phyloP scores from a whole-genome alignment of 2,797 vertebrate species.

The Tympanoctomys barrerae region DNA sequence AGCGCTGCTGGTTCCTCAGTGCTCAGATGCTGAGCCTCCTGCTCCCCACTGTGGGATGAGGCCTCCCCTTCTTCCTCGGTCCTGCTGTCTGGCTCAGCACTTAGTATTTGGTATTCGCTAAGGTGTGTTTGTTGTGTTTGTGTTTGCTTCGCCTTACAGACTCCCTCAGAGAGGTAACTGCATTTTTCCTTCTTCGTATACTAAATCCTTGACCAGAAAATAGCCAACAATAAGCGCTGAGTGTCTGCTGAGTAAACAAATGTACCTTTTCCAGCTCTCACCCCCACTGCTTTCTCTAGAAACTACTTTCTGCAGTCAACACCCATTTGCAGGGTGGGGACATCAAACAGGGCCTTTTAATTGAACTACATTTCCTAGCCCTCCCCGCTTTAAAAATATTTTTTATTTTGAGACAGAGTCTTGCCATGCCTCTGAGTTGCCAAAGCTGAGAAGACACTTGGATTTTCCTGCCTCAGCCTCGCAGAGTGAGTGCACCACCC shows the following conservation, averaged over 20 bases:
- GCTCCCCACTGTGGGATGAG: background rate
- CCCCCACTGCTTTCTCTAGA: background rate
- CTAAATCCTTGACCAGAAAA: background rate
- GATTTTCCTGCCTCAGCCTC: background rate
- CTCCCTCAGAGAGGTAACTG: background rate
- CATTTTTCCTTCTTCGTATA: background rate
- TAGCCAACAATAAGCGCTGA: background rate
- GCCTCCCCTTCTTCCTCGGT: background rate
- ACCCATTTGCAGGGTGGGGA: background rate
- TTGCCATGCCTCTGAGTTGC: background rate
- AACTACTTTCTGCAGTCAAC: background rate
- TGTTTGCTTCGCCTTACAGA: background rate
- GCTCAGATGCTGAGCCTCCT: background rate
- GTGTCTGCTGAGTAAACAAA: background rate
- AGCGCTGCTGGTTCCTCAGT: background rate
- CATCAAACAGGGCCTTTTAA: background rate
- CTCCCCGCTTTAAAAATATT: background rate
- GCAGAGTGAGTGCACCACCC: background rate
- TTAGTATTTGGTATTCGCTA: background rate
- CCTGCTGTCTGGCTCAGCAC: background rate
- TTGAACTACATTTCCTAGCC: background rate
- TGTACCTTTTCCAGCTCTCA: background rate
- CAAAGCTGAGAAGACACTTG: background rate
- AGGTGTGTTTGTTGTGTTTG: background rate
- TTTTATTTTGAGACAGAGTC: background rate